Base-by-base conservation (phyloP, 2,113 vertebrate genomes). In the Amblyopsis rosae region DNA sequence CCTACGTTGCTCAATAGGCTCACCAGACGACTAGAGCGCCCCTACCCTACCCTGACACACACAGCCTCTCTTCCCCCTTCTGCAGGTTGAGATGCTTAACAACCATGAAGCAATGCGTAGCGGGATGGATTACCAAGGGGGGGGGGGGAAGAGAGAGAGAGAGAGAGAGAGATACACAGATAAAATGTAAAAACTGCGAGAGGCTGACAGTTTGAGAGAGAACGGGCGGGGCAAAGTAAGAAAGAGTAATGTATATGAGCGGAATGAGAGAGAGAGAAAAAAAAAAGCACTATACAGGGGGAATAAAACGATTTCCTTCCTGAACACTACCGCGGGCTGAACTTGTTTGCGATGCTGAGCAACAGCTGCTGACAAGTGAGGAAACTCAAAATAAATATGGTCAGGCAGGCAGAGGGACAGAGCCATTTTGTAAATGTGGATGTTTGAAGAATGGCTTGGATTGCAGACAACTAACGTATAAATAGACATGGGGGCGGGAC, bases 41-140 rank as follows among this genome's bases (percentile, higher is more conserved):
- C 17, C 55, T 19, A 57, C 49, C n/a, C 16, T 56, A 19, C 16
- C 6, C 49, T 12, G 3, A 51, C 11, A 51, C 55, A 57, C 55
- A 16, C 55, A 77, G 76, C 12, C 46, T 74, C 86, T 69, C 76
- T 67, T 74, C 69, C 69, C 55, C 58, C 69, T 53, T 56, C 77
- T 73, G 75, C 6, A 59, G 82, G 72, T 83, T 80, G 79, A 87
- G 84, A 87, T 83, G 83, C 86, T 82, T 87, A 88, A 88, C 87
- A 88, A 80, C 77, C 86, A 88, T 88, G 81, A 84, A 91, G 90
- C 66, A 76, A 87, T 82, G 88, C 81, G 87, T 89, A 58, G 84
- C 78, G 87, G 87, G 82, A 82, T 87, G 84, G 86, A 89, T 88
- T 89, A 90, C 65, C 79, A 79, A 76, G 70, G 58, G 68, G 53